These are phyloP conservation scores for Catostylus mosaicus DNA, from an alignment of 30 jellyfish, hydroid and myxozoan species.

Conservation along the genomic window DNA sequence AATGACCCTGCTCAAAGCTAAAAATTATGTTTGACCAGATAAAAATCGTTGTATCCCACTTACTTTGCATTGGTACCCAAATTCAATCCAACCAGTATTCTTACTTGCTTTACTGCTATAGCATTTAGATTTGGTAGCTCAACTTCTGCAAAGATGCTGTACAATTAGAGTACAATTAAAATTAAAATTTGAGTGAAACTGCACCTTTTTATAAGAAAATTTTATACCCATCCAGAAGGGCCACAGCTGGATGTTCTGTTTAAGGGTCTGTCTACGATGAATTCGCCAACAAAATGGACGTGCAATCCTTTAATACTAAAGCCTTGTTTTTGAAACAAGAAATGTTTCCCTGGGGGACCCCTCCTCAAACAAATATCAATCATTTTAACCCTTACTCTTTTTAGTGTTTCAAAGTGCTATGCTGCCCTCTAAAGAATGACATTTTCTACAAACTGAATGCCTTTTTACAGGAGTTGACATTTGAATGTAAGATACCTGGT, in stretches of 20 bases:
- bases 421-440: background rate
- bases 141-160: slow-evolving; percentile 34
- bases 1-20: background rate
- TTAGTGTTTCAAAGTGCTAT: background rate
- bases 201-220: background rate
- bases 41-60: no score
- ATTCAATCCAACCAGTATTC: slow-evolving; percentile 48
- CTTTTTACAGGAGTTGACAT: no score
- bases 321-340: background rate
- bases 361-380: background rate
- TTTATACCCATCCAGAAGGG: background rate
- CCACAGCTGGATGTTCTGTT: background rate
- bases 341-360: background rate
- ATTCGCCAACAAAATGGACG: background rate
- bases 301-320: background rate
- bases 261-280: background rate
- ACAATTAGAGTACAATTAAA: background rate
- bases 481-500: slow-evolving; percentile 8
- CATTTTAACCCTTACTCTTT: background rate
- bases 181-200: background rate
- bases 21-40: background rate
- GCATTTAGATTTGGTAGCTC: slow-evolving; percentile 50
- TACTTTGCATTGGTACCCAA: slow-evolving; percentile 36
- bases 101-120: slow-evolving; percentile 9
- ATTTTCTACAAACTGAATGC: background rate